These are phyloP conservation scores for Nettapus auritus DNA, from an alignment of 2,113 vertebrate genomes.

Conservation along the genomic window DNA sequence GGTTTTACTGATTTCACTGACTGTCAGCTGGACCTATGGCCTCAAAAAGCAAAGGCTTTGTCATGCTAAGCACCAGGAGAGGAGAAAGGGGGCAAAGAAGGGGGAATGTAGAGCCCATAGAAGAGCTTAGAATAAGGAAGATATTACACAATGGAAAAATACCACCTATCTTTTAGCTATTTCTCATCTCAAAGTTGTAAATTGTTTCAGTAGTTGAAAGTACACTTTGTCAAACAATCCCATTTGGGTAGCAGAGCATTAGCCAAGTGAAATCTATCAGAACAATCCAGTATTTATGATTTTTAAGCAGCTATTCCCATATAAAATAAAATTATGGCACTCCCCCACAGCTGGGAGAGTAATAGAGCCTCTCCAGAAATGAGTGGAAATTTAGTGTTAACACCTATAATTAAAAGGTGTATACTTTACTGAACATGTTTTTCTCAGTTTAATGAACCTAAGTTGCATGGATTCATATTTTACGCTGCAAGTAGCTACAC, in stretches of 20 bases:
- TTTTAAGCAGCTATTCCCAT: not conserved
- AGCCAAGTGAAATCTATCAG: not conserved
- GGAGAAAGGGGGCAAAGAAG: not conserved
- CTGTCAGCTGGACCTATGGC: not conserved
- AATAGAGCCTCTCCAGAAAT: conserved; percentile 2
- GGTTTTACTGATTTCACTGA: not conserved
- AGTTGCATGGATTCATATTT: not conserved
- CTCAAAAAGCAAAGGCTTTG: not conserved
- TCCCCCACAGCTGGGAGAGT: not conserved
- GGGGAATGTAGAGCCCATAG: not conserved
- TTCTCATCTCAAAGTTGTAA: not conserved
- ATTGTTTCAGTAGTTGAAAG: not conserved
- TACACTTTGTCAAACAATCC: not conserved
- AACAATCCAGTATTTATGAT: not conserved
- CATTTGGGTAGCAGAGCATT: not conserved
- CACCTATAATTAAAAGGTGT: conserved; percentile 28
- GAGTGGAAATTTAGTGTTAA: not conserved
- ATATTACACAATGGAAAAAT: not conserved
- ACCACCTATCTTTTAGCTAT: not conserved
- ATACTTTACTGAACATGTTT: not conserved
- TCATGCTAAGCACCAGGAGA: not conserved
- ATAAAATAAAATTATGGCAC: not conserved
- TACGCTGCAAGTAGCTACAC: not conserved
- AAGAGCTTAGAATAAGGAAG: not conserved
- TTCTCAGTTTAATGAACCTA: not conserved